Percentiles rank a stretch among this genome's conserved stretches.
Evolutionary conservation across 2,888 invertebrate species (phyloP).

Genomic region (Xestia xanthographa): DNA sequence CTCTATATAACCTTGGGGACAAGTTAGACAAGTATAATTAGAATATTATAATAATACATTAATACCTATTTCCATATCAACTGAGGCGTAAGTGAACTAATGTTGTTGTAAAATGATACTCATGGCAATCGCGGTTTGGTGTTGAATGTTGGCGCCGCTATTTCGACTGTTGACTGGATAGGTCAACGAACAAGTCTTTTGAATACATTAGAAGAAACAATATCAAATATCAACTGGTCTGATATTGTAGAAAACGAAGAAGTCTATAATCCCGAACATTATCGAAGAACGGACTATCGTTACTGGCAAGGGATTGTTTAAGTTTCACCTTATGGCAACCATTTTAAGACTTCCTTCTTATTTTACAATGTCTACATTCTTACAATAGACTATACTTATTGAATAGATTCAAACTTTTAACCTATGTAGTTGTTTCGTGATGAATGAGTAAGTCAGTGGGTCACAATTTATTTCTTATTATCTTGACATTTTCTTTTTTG

Average conservation of each 20-base stretch:
- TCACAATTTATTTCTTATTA: constrained; percentile 19
- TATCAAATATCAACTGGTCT: constrained; percentile 8
- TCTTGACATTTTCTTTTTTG: constrained; percentile 22
- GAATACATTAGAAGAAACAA: constrained; percentile 4
- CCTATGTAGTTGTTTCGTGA: constrained; percentile 9
- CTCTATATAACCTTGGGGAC: constrained; percentile 63
- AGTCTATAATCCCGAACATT: not conserved
- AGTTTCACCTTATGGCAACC: not conserved
- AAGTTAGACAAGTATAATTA: constrained; percentile 57
- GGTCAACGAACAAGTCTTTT: constrained; percentile 9
- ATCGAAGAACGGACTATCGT: not conserved
- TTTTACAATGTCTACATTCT: not conserved
- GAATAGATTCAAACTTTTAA: not conserved
- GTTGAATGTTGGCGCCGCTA: constrained; percentile 40
- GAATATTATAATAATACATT: constrained; percentile 49
- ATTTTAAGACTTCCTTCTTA: not conserved
- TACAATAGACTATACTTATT: too few relatives aligned
- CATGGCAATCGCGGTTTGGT: constrained; percentile 37
- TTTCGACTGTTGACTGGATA: constrained; percentile 27
- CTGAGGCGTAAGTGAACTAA: constrained; percentile 49
- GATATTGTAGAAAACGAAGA: not conserved
- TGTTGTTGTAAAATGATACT: constrained; percentile 59
- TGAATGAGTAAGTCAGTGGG: constrained; percentile 19
- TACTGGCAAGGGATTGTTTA: not conserved
- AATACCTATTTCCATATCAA: constrained; percentile 52